Evolutionary conservation across 2,888 invertebrate genomes (phyloP), one percentile per base, ranked within the genome.

Genomic region (Acrocyrtus sp.): DNA sequence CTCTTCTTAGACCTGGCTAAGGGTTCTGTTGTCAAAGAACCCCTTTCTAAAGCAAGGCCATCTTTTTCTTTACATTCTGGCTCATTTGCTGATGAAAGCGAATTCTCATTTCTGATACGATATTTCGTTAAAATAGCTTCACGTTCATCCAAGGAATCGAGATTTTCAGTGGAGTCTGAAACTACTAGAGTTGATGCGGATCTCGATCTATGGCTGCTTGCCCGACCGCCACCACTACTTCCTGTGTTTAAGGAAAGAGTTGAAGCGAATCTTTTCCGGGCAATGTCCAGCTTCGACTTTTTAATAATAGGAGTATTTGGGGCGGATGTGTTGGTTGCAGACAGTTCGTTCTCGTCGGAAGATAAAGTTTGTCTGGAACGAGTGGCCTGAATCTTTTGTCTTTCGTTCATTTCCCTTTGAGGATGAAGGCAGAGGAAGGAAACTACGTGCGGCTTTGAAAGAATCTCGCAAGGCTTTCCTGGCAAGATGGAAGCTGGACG

Each of bases 361-460:
- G 6, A 51, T 34, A 34, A 51, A 48, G 19, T 6, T 48, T 17
- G 48, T 17, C 22, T 48, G n/a, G 17, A 17, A 15, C 15, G 17
- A 43, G 43, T 43, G 43, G 15, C 17, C 17, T 17, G 43, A 17
- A 12, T 48, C 22, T 48, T 3, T 4, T 21, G 21, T 5, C 22
- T n/a, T 19, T 48, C 12, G 10, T 15, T 26, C 21, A 5, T 48
- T 21, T 48, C 19, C 5, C 2, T 51, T 51, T 24, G 17, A 51
- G 8, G 60, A 56, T 24, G 68, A 73, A 15, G 67, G 57, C 4
- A 43, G 45, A 17, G 75, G 58, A 26, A 74, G 26, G 10, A 76
- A 51, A 26, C 54, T 68, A 27, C 45, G 58, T 5, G 72, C 72
- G 17, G 76, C 76, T 45, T 61, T 61, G 27, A 76, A 72, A 17